These are phyloP conservation scores for Parascotia fuliginaria DNA, from an alignment of 2,888 invertebrate species.

Conservation along the genomic window DNA sequence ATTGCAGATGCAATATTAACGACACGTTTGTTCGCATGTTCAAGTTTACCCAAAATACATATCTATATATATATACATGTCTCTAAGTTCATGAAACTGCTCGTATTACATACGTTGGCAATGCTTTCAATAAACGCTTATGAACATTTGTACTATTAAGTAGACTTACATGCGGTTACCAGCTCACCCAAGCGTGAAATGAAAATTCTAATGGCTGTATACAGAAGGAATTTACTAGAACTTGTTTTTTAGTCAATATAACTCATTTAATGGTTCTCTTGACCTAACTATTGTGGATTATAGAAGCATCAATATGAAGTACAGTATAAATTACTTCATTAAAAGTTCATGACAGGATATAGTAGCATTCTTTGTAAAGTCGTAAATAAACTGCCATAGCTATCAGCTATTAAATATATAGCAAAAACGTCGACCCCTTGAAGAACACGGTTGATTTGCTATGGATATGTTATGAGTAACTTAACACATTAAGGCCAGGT, in stretches of 20 bases:
- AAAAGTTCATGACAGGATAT: conserved; percentile 1
- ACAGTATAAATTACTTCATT: conserved; percentile 7
- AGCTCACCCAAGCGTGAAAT: conserved; percentile 68
- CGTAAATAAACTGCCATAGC: neutral
- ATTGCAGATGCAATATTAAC: too few species aligned
- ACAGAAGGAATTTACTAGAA: conserved; percentile 42
- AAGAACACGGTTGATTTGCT: neutral
- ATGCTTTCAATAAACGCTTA: conserved; percentile 57
- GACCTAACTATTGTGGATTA: conserved; percentile 37
- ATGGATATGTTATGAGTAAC: too few species aligned
- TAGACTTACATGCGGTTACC: conserved; percentile 66
- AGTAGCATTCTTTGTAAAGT: neutral
- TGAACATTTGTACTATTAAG: conserved; percentile 58
- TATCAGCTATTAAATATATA: neutral
- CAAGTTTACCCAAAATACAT: too few species aligned
- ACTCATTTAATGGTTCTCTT: conserved; percentile 53
- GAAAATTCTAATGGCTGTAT: conserved; percentile 55
- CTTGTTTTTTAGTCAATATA: conserved; percentile 34
- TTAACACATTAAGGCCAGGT: too few species aligned
- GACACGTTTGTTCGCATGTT: too few species aligned
- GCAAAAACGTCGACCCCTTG: neutral
- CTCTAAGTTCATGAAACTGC: neutral
- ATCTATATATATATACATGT: too few species aligned
- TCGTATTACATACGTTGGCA: conserved; percentile 6
- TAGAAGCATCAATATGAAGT: conserved; percentile 15